phyloP scores from a whole-genome alignment of 1,140 invertebrate species.

The Bombus breviceps region DNA sequence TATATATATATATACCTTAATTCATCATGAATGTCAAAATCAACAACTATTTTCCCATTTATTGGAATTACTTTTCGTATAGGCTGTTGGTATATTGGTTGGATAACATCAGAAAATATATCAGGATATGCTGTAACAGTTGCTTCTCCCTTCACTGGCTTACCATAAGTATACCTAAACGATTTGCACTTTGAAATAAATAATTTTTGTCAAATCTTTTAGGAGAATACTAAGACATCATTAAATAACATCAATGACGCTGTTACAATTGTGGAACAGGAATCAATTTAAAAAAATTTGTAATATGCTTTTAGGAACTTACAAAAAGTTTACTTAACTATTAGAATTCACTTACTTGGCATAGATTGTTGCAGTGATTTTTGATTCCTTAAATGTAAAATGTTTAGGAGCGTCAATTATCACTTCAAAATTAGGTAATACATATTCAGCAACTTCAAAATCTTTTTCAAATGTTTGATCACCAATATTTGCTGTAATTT shows the following conservation, averaged over 20 bases:
- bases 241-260: conserved; percentile 15
- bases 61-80: conserved; percentile 91
- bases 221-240: not conserved
- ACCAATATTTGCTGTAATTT: conserved; percentile 85
- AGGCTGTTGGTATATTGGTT: conserved; percentile 90
- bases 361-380: conserved; percentile 89
- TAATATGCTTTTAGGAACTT: not conserved
- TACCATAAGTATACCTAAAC: conserved; percentile 90
- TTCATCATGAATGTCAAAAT: conserved; percentile 90
- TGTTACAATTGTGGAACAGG: not conserved
- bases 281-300: not conserved
- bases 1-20: conserved; percentile 82
- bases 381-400: conserved; percentile 90
- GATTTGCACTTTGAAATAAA: conserved; percentile 60
- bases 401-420: conserved; percentile 91
- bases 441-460: conserved; percentile 94
- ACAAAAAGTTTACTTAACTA: not conserved
- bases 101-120: conserved; percentile 90
- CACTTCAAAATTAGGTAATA: conserved; percentile 96
- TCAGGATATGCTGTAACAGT: conserved; percentile 89
- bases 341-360: conserved; percentile 87
- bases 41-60: conserved; percentile 89
- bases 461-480: conserved; percentile 87
- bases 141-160: conserved; percentile 91
- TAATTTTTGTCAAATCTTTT: conserved; percentile 50